Base-by-base conservation (phyloP, 1,140 invertebrate genomes). In the Zaprionus davidi region DNA sequence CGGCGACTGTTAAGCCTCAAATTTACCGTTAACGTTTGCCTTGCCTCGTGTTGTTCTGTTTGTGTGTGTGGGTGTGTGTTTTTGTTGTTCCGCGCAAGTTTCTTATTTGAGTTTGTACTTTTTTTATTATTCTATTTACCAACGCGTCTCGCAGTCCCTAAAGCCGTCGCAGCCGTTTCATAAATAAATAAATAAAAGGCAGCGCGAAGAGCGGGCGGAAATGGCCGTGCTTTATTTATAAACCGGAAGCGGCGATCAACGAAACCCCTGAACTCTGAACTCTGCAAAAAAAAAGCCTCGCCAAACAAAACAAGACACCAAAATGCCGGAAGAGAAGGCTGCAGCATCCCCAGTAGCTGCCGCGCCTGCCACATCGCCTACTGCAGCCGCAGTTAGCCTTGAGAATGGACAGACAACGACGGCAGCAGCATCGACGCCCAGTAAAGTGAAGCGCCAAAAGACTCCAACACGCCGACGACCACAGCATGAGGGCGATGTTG, bases 1-100 rank as follows among this genome's bases (percentile, higher is more conserved):
- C 56, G 71, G 63, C 81, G 74, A 41, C 46, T 68, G 73, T 66
- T 82, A 87, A 86, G 77, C 67, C 83, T 87, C 66, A 82, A 87
- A 87, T 87, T 87, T 87, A 82, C 56, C 76, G 82, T 86, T 85
- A 85, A 85, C 81, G 49, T 74, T 68, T 74, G 71, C 67, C 34
- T 73, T 73, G 66, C 41, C 41, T 46, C 1, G n/a, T 46, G 41
- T 46, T 17, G n/a, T 46, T 17, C 7, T 46, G 41, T n/a, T 9
- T 34, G 2, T 46, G 36, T 46, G 13, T 46, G 41, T 46, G n/a
- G 6, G 7, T 44, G n/a, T 44, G 31, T 44, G n/a, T 41, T 41
- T 13, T 41, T n/a, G 38, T 46, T 76, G 58, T 74, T 38, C 41
- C n/a, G n/a, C 56, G 41, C 26, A 51, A 53, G 58, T 38, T 73